Percentiles rank a stretch among this genome's conserved stretches.
These are phyloP conservation scores for Paratilapia polleni DNA, from an alignment of 2,113 vertebrate genomes.

Conservation along the genomic window DNA sequence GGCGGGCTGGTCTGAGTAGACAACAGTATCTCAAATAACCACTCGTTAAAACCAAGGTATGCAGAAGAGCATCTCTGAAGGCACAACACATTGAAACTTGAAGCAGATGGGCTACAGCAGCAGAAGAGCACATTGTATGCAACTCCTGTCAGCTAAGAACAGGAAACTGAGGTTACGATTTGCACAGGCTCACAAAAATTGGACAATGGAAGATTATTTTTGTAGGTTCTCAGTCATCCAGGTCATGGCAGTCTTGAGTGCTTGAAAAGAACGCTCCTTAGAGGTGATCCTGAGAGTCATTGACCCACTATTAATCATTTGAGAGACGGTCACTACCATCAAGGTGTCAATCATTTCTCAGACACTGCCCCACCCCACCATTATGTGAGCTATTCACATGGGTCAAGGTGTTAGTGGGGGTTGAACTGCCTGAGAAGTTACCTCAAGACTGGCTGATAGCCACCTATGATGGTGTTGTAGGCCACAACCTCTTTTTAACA, in stretches of 20 bases:
- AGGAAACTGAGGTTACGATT: not conserved
- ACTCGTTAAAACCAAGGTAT: not conserved
- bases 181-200: accelerated
- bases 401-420: not conserved
- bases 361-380: not conserved
- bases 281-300: not conserved
- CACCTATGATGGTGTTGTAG: not conserved
- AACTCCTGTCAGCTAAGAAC: not conserved
- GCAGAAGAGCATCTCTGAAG: not conserved
- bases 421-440: not conserved
- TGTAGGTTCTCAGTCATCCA: not conserved
- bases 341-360: not conserved
- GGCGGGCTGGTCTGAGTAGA: too few relatives aligned
- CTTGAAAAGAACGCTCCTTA: not conserved
- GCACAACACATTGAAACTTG: not conserved
- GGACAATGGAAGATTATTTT: not conserved
- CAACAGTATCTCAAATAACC: not conserved
- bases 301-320: not conserved
- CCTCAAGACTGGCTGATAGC: not conserved
- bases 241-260: not conserved
- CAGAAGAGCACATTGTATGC: accelerated
- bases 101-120: not conserved
- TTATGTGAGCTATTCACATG: not conserved
- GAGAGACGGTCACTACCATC: accelerated
- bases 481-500: accelerated